Evolutionary conservation across 2,797 vertebrate genomes (phyloP), one percentile per base, ranked within the genome.

Genomic region (Sebastes hubbsi): DNA sequence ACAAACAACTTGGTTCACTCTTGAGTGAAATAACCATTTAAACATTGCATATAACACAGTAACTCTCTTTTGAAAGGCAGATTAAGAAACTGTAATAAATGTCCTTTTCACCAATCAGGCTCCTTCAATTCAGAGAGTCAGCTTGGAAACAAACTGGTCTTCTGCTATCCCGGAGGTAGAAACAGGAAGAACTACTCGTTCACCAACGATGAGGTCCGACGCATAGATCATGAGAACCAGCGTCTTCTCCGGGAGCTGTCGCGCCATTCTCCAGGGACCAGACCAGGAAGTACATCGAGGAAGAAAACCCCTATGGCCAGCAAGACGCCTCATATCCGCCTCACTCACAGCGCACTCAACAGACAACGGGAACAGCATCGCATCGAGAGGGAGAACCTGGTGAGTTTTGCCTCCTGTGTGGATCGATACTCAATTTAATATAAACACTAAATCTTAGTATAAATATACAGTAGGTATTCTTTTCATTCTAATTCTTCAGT

Each of bases 381-480:
- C 75, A 99, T 99, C 32, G 97, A 98, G 82, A 96, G 92, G 82
- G 98, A 99, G 70, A 99, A 99, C 90, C 84, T 97, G 95, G 98
- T 99, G 87, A 97, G 97, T 94, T 60, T 60, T 68, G 14, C 9
- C 24, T 38, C 8, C 18, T 55, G 32, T 11, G 4, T 71, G 24
- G 12, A 10, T 61, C 4, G 2, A 27, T 32, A 18, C 27, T 60
- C 22, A 52, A 24, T 67, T 58, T 30, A 60, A 27, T 30, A 46
- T n/a, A 52, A 74, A 34, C 60, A 36, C 10, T 32, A 46, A 22
- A 58, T 8, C 1, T 16, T 49, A n/a, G 8, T 27, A 34, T 13
- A 30, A 7, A 14, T 18, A 14, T 3, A 38, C 13, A 38, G 36
- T 38, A 30, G 8, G 29, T 10, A 56, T 22, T 20, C 5, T 8